Evolutionary conservation across 2,888 invertebrate genomes (phyloP).

Genomic region (Notodonta ziczac): DNA sequence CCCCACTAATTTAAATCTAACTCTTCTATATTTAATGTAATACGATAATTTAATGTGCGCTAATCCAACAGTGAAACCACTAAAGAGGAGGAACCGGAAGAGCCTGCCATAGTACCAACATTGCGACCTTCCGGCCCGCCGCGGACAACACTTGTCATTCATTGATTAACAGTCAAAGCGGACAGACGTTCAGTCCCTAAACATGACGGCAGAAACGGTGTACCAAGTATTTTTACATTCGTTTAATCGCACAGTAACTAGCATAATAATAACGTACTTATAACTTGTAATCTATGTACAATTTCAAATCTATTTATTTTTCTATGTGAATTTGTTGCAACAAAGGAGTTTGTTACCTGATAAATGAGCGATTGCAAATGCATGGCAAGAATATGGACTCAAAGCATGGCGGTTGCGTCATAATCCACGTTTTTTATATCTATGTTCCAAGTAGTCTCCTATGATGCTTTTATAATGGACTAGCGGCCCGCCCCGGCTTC

Average conservation of each 20-base stretch:
- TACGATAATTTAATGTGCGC: not conserved
- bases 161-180: conserved; percentile 33
- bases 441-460: no score
- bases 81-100: conserved; percentile 56
- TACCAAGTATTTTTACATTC: not conserved
- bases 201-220: not conserved
- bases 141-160: conserved; percentile 59
- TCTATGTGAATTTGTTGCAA: conserved; percentile 19
- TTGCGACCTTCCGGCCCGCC: conserved; percentile 68
- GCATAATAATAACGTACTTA: not conserved
- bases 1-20: not conserved
- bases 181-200: not conserved
- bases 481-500: no score
- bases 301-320: conserved; percentile 41
- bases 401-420: no score
- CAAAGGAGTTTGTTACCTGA: conserved; percentile 44
- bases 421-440: no score
- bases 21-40: not conserved
- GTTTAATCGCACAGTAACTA: not conserved
- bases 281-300: conserved; percentile 32
- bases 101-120: conserved; percentile 73
- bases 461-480: no score
- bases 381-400: no score
- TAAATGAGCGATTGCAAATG: conserved; percentile 19
- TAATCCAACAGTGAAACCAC: conserved; percentile 57